Percentiles rank a stretch among this genome's conserved stretches.
Conservation (phyloP, 2,113 vertebrate species). For the Takifugu flavidus region DNA sequence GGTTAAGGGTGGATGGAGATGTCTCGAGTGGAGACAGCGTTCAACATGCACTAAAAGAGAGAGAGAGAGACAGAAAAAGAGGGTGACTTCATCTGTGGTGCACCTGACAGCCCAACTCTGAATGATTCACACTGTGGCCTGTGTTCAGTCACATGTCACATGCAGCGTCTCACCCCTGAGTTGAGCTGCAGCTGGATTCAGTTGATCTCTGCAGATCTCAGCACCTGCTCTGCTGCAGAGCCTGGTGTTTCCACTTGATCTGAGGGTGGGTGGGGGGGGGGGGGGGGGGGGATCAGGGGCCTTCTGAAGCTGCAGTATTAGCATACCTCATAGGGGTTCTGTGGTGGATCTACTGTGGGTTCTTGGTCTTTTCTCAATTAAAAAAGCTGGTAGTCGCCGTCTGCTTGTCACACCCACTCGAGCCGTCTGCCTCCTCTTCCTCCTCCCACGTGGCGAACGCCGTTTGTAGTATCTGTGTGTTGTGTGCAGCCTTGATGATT, state of each 20-base stretch:
- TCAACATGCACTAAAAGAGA: slow-evolving; percentile 10
- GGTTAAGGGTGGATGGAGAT: slow-evolving; percentile 31
- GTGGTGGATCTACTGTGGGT: no score
- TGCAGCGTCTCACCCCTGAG: slow-evolving; percentile 19
- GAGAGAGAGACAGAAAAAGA: background rate
- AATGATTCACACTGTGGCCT: slow-evolving; percentile 1
- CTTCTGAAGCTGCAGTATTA: no score
- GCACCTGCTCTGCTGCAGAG: slow-evolving; percentile 20
- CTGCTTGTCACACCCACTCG: slow-evolving; percentile 28
- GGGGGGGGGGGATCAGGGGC: no score
- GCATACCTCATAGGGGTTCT: no score
- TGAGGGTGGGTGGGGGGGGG: background rate
- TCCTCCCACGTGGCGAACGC: slow-evolving; percentile 31
- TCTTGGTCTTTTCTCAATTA: no score
- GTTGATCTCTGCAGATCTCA: slow-evolving; percentile 12
- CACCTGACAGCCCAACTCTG: slow-evolving; percentile 12
- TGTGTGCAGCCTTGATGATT: slow-evolving; percentile 38
- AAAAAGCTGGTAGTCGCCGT: background rate
- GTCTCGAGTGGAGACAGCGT: slow-evolving; percentile 29
- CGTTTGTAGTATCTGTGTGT: slow-evolving; percentile 24
- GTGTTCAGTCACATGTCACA: background rate
- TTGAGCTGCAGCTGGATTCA: slow-evolving; percentile 28
- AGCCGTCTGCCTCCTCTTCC: background rate
- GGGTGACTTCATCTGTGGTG: slow-evolving; percentile 19
- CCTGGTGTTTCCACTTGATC: background rate